A percentile compares a stretch with the other conserved stretches of the same genome.
Evolutionary conservation across 2,888 invertebrate genomes (phyloP).

Genomic region (Stegana nigrithorax): DNA sequence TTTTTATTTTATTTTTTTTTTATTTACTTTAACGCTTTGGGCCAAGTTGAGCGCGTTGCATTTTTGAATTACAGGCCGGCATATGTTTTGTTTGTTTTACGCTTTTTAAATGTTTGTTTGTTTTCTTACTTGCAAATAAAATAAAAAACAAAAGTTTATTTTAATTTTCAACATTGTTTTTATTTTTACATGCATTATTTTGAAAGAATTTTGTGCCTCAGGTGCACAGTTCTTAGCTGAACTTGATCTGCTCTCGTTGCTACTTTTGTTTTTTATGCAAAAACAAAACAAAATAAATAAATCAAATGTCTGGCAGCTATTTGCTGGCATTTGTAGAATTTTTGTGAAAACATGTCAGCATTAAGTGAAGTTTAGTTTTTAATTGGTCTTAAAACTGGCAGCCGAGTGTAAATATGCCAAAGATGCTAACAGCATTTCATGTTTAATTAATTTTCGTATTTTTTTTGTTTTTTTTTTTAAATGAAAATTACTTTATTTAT

Average conservation of each 20-base stretch:
- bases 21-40: neutral
- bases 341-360: neutral
- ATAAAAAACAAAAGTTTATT: neutral
- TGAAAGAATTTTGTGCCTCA: conserved; percentile 15
- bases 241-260: conserved; percentile 12
- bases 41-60: conserved; percentile 19
- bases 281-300: neutral
- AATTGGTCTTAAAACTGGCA: neutral
- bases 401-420: no score
- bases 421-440: no score
- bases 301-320: neutral
- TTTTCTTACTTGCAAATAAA: neutral
- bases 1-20: no score
- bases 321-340: conserved; percentile 4
- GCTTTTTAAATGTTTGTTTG: neutral
- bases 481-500: no score
- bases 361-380: conserved; percentile 2
- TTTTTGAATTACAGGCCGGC: conserved; percentile 16
- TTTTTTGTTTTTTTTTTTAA: neutral
- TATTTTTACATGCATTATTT: neutral
- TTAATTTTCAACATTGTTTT: conserved; percentile 6
- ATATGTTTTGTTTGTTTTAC: neutral
- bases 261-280: neutral
- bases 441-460: neutral
- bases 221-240: conserved; percentile 10